phyloP scores from a whole-genome alignment of 2,888 invertebrate species.

The Dasypogon diadema region DNA sequence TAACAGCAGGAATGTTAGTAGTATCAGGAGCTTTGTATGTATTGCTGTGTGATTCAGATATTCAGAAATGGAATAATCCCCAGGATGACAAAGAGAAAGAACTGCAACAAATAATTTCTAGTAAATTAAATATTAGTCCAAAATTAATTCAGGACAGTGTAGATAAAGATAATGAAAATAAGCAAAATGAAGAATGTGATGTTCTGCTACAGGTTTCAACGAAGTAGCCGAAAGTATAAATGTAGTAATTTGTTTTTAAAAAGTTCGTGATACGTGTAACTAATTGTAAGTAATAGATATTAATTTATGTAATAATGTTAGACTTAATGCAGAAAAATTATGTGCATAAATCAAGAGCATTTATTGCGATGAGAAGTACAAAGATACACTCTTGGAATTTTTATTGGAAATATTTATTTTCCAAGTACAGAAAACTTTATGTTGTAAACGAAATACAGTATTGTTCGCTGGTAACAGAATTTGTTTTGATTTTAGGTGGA shows the following conservation, averaged over 20 bases:
- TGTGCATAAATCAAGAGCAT: too few species aligned
- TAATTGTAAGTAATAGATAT: neutral
- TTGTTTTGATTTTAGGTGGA: too few species aligned
- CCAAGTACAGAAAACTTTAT: too few species aligned
- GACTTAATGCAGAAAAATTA: too few species aligned
- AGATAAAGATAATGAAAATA: too few species aligned
- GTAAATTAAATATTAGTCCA: slow-evolving; percentile 18
- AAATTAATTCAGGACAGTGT: slow-evolving; percentile 2
- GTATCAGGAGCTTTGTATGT: slow-evolving; percentile 71
- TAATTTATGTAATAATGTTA: too few species aligned
- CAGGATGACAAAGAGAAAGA: slow-evolving; percentile 61
- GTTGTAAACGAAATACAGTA: too few species aligned
- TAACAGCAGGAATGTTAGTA: slow-evolving; percentile 70
- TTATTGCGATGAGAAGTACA: too few species aligned
- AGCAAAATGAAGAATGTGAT: slow-evolving; percentile 17
- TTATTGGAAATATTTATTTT: too few species aligned
- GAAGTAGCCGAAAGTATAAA: neutral
- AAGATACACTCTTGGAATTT: too few species aligned
- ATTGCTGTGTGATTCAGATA: slow-evolving; percentile 71
- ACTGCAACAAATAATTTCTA: slow-evolving; percentile 57
- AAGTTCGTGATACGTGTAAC: neutral
- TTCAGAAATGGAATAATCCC: slow-evolving; percentile 73
- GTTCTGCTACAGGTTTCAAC: neutral
- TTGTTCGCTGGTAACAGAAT: too few species aligned
- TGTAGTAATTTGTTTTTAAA: slow-evolving; percentile 14